Percentiles rank a stretch among this genome's conserved stretches.
These are phyloP conservation scores for Pachyrhynchus sulphureomaculatus DNA, from an alignment of 1,140 invertebrate species.

Conservation along the genomic window DNA sequence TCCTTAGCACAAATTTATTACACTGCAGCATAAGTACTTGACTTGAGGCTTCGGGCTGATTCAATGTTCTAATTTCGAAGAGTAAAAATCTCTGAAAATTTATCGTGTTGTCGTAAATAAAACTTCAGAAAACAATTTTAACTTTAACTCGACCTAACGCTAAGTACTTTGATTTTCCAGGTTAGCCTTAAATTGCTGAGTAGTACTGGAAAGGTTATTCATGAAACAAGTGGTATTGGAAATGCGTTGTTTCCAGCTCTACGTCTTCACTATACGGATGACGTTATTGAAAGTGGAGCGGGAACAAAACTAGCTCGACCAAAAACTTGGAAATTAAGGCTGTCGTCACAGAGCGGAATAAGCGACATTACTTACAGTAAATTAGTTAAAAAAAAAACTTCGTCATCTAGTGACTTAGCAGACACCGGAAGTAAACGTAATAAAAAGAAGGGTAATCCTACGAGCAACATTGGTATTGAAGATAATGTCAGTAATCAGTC, in stretches of 20 bases:
- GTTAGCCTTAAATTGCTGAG: slow-evolving; percentile 11
- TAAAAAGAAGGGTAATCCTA: background rate
- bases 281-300: background rate
- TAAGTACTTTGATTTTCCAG: too few relatives aligned
- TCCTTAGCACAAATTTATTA: too few relatives aligned
- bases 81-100: too few relatives aligned
- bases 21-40: too few relatives aligned
- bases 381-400: background rate
- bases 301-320: background rate
- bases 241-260: slow-evolving; percentile 6
- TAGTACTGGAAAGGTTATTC: slow-evolving; percentile 3
- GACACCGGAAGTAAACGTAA: background rate
- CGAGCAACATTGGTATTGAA: background rate
- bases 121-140: too few relatives aligned
- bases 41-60: too few relatives aligned
- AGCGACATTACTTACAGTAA: slow-evolving; percentile 1
- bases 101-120: too few relatives aligned
- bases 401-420: background rate
- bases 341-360: background rate
- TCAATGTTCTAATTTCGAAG: too few relatives aligned
- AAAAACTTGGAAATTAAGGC: background rate
- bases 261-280: too few relatives aligned
- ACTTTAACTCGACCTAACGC: too few relatives aligned
- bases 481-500: background rate
- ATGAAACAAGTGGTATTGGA: slow-evolving; percentile 7